These are phyloP conservation scores for Neuroterus valhalla DNA, from an alignment of 1,140 invertebrate species.

Conservation along the genomic window DNA sequence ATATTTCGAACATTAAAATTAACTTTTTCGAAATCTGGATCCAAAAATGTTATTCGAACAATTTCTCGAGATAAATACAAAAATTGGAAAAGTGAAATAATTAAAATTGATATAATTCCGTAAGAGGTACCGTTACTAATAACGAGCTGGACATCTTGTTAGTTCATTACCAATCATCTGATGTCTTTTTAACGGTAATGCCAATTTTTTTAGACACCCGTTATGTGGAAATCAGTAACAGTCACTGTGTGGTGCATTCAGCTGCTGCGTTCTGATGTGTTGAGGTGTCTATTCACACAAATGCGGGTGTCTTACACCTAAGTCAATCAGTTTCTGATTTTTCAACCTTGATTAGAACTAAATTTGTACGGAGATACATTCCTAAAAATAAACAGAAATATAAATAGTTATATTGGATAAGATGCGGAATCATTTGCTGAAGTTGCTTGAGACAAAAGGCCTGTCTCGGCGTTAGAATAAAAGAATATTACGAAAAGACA, in stretches of 20 bases:
- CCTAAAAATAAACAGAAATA: neutral
- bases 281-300: too few relatives aligned
- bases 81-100: too few relatives aligned
- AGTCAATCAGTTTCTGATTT: too few relatives aligned
- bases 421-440: neutral
- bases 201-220: slow-evolving; percentile 23
- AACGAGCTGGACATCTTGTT: too few relatives aligned
- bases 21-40: too few relatives aligned
- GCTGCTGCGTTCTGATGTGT: slow-evolving; percentile 4
- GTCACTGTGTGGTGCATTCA: slow-evolving; percentile 37
- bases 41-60: neutral
- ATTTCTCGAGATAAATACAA: neutral
- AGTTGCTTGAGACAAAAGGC: slow-evolving; percentile 4
- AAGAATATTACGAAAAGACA: neutral
- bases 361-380: neutral
- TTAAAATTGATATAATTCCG: too few relatives aligned
- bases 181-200: slow-evolving; percentile 9
- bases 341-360: too few relatives aligned
- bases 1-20: too few relatives aligned
- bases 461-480: neutral
- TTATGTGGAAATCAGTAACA: slow-evolving; percentile 33
- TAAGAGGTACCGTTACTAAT: too few relatives aligned
- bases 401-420: neutral
- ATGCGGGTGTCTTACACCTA: too few relatives aligned
- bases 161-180: neutral